Evolutionary conservation across 2,797 vertebrate genomes (phyloP).

Genomic region (Cryptoprocta ferox): DNA sequence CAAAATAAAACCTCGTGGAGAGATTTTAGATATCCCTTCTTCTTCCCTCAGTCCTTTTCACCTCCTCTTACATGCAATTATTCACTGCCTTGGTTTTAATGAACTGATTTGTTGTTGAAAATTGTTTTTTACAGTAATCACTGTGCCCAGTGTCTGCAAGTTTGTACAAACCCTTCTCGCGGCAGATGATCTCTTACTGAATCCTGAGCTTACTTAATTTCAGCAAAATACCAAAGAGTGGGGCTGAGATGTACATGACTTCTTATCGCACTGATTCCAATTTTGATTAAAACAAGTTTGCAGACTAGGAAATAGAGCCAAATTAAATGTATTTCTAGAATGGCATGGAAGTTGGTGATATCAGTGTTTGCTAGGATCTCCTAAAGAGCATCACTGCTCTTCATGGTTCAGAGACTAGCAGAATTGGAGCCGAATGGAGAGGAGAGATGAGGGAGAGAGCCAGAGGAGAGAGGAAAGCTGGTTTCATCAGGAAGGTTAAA

Average conservation of each 20-base stretch:
- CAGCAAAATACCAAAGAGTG: conserved; percentile 51
- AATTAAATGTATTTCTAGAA: conserved; percentile 42
- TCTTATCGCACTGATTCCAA: conserved; percentile 53
- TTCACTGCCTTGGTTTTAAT: conserved; percentile 56
- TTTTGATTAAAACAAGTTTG: conserved; percentile 74
- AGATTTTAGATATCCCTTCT: neutral
- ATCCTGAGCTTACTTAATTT: neutral
- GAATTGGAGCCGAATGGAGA: conserved; percentile 58
- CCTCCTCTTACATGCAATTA: neutral
- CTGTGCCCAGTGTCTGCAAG: rapidly evolving
- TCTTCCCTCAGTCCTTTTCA: neutral
- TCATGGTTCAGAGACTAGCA: conserved; percentile 68
- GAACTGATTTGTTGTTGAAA: neutral
- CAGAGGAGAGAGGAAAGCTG: neutral
- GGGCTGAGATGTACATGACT: neutral
- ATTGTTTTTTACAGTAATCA: neutral
- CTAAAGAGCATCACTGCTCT: conserved; percentile 51
- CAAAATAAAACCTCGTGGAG: conserved; percentile 30
- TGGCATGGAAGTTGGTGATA: conserved; percentile 42
- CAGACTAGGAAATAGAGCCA: conserved; percentile 68
- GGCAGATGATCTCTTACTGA: neutral
- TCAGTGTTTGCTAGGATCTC: conserved; percentile 53
- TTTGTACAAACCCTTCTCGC: neutral
- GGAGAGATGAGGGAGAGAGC: neutral
- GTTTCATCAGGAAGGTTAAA: conserved; percentile 5